A percentile compares a stretch with the other conserved stretches of the same genome.
phyloP scores from a whole-genome alignment of 2,113 vertebrate genomes.

The Gallinago media region DNA sequence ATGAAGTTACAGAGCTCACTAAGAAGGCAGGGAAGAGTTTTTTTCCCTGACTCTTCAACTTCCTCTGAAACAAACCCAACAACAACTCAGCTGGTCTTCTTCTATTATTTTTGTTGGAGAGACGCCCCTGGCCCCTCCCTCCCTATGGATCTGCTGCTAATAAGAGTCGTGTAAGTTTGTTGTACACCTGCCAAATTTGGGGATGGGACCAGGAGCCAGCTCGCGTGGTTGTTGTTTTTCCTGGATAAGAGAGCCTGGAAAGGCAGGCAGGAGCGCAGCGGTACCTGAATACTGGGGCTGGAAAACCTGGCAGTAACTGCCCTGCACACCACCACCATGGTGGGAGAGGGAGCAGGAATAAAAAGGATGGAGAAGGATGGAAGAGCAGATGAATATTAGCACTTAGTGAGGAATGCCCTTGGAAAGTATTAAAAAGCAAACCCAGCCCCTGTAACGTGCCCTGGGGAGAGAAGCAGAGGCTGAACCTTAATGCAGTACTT shows the following conservation, averaged over 20 bases:
- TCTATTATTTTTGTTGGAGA: constrained; percentile 37
- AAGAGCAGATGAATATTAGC: not conserved
- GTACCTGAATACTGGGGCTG: not conserved
- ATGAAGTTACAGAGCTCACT: not conserved
- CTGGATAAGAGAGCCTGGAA: not conserved
- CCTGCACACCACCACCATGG: accelerated
- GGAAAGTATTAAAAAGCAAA: not conserved
- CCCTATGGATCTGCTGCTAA: not conserved
- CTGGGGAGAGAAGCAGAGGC: not conserved
- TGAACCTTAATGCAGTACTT: not conserved
- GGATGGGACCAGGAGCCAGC: not conserved
- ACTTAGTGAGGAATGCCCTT: not conserved
- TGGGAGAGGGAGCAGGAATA: not conserved
- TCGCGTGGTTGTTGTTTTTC: not conserved
- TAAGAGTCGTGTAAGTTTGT: not conserved
- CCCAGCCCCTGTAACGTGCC: not conserved
- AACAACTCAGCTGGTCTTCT: not conserved
- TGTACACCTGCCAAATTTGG: not conserved
- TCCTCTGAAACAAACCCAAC: constrained; percentile 33
- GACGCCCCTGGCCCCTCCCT: not conserved
- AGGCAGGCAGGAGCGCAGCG: not conserved
- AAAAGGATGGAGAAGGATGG: not conserved
- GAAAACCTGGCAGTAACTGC: not conserved
- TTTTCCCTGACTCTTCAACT: not conserved
- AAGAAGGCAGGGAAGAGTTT: not conserved